A percentile compares a stretch with the other conserved stretches of the same genome.
Conservation (phyloP, 2,888 invertebrate species). For the Gisinianus flammeolus region DNA sequence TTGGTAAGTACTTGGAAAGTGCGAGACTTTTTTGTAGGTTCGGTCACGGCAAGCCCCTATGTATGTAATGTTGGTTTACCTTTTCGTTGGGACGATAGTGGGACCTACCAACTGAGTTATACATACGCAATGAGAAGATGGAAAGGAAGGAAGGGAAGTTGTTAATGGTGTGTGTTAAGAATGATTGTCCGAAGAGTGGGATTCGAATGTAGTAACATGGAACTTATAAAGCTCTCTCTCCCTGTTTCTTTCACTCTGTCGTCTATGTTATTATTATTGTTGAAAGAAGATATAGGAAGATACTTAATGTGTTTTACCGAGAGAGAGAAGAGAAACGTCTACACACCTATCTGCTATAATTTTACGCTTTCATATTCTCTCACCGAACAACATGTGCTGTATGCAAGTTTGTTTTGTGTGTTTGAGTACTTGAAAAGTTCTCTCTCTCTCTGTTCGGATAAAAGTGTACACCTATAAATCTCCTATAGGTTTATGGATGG, state of each 20-base stretch:
- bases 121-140: constrained; percentile 1
- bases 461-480: constrained; percentile 7
- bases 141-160: constrained; percentile 18
- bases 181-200: constrained; percentile 27
- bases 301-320: constrained; percentile 14
- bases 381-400: constrained; percentile 5
- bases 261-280: not conserved
- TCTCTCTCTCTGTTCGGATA: constrained; percentile 9
- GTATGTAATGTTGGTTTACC: not conserved
- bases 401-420: constrained; percentile 10
- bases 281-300: not conserved
- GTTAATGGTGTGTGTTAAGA: constrained; percentile 21
- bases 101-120: not conserved
- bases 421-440: not conserved
- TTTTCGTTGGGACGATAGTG: constrained; percentile 10
- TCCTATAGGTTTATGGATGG: constrained; percentile 12
- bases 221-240: constrained; percentile 16
- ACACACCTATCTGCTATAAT: constrained; percentile 16
- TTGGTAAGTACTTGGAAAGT: constrained; percentile 9
- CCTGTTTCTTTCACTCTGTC: not conserved
- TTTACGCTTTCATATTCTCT: not conserved
- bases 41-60: constrained; percentile 16
- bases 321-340: not conserved
- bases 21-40: constrained; percentile 19
- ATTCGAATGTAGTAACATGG: constrained; percentile 14